Base-by-base conservation (phyloP, 2,113 vertebrate genomes). In the Rhinichthys klamathensis region DNA sequence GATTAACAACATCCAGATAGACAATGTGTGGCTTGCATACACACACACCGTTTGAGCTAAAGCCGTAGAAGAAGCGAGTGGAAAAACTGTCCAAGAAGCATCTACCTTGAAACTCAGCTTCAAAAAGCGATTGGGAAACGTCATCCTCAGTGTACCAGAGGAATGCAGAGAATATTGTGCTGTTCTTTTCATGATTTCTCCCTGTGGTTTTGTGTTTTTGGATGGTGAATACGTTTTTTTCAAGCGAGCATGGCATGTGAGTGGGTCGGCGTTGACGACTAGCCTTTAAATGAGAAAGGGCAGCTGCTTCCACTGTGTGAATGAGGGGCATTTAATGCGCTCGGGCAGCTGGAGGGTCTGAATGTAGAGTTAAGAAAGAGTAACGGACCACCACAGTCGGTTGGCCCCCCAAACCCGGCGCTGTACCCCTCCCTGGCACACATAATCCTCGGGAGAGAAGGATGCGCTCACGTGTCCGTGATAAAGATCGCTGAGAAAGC, bases 281-380 rank as follows among this genome's bases (percentile, higher is more conserved):
- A 44, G 85, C 81, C 69, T 86, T 78, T 65, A 81, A 84, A 81
- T 77, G 84, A 60, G 77, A 88, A 67, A 82, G 87, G 85, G 85
- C 85, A 82, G 85, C 77, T 77, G 77, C 73, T 73, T 84, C 35
- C 13, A 32, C 80, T 25, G 23, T 46, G 69, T 84, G 76, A 88
- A 84, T 89, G 70, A 76, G 65, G 44, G 35, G 32, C 79, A 89
- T 89, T 92, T 92, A 90, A 89, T 88, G 83, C 91, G 92, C 92
- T 92, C 90, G 89, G 77, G 88, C 91, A 92, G 92, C 90, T 93
- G 92, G 87, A 88, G 63, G 25, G 63, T 90, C 87, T 93, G 89
- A 92, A 93, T 92, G 87, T 86, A 65, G 44, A 56, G 13, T 54
- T 44, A 73, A 54, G 84, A 82, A 79, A 84, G 58, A 32, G 51